Percentiles rank a stretch among this genome's conserved stretches.
These are phyloP conservation scores for Napeogenes inachia DNA, from an alignment of 2,888 invertebrate species.

Conservation along the genomic window DNA sequence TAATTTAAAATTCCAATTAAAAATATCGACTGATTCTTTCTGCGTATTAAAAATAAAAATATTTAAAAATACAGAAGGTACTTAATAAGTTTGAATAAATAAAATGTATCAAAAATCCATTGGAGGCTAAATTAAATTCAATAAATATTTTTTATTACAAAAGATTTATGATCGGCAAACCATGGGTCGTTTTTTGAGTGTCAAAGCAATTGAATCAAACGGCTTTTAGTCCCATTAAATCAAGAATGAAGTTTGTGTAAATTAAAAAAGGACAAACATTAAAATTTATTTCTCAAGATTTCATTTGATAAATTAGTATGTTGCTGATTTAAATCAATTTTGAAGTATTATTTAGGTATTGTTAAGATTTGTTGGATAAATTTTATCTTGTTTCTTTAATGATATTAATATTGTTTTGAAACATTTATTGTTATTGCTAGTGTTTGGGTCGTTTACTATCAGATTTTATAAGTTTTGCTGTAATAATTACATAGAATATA, in stretches of 20 bases:
- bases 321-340: conserved; percentile 2
- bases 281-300: background rate
- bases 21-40: no score
- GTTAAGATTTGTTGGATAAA: background rate
- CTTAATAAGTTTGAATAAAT: background rate
- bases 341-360: background rate
- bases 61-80: no score
- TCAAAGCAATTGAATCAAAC: background rate
- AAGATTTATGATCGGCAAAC: conserved; percentile 3
- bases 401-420: no score
- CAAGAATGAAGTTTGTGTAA: background rate
- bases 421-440: no score
- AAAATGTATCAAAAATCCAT: background rate
- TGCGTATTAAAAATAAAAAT: no score
- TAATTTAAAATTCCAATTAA: no score
- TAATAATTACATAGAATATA: no score
- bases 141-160: conserved; percentile 1
- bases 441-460: no score
- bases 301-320: background rate
- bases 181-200: no score
- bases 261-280: background rate
- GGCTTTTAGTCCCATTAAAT: background rate
- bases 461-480: no score
- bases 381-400: no score
- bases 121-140: background rate